A percentile compares a stretch with the other conserved stretches of the same genome.
phyloP scores from a whole-genome alignment of 1,140 invertebrate species.

The Thaumatotibia leucotreta region DNA sequence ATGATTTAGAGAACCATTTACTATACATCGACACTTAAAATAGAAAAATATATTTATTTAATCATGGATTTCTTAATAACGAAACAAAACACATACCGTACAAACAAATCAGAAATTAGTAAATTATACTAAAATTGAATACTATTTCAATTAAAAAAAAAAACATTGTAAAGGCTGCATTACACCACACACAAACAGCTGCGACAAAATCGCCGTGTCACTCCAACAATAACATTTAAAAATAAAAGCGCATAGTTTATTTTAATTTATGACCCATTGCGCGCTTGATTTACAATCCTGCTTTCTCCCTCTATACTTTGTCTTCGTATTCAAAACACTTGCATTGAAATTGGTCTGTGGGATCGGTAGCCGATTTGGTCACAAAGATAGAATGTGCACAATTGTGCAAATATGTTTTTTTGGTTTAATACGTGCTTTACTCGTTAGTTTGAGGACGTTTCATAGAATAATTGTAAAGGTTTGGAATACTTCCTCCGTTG shows the following conservation, averaged over 20 bases:
- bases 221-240: conserved; percentile 4
- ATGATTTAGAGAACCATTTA: too few relatives aligned
- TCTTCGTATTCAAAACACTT: conserved; percentile 8
- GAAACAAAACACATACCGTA: too few relatives aligned
- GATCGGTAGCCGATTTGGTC: neutral
- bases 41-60: too few relatives aligned
- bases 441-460: too few relatives aligned
- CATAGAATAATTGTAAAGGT: too few relatives aligned
- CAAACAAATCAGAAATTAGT: too few relatives aligned
- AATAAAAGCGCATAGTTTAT: conserved; percentile 19
- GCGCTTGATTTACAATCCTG: conserved; percentile 34
- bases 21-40: too few relatives aligned
- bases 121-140: too few relatives aligned
- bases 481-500: too few relatives aligned
- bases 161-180: neutral
- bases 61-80: too few relatives aligned
- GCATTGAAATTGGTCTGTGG: neutral
- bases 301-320: conserved; percentile 28
- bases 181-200: conserved; percentile 4
- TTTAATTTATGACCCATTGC: conserved; percentile 39
- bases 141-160: too few relatives aligned
- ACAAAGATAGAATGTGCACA: neutral
- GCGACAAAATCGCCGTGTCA: conserved; percentile 16
- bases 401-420: neutral
- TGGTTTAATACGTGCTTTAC: neutral